Evolutionary conservation across 2,113 vertebrate genomes (phyloP), one percentile per base, ranked within the genome.

Genomic region (Phycodurus eques): DNA sequence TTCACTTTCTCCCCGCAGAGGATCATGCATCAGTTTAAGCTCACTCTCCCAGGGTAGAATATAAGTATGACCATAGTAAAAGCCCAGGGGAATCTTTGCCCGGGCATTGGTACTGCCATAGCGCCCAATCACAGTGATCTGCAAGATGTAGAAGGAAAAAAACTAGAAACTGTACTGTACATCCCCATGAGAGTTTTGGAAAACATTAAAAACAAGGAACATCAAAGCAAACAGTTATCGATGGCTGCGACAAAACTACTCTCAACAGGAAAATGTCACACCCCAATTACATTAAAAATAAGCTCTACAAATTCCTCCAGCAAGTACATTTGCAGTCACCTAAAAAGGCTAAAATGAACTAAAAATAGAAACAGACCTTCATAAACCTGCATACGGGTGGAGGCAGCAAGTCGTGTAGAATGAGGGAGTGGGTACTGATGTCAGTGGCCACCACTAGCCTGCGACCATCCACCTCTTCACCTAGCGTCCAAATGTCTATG

Each of bases 111-210:
- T 99, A 89, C 98, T 99, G 79, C 98, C 98, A 0, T 99, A 99
- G 56, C 96, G 96, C 47, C 98, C 98, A 76, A 99, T 99, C 67
- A 99, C 97, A 47, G 98, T 99, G 83, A 99, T 99, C 98, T 99
- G 72, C 76, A 68, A 73, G 33, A 56, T 12, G 17, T 2, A 13
- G 72, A 59, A 15, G 33, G 13, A 27, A 2, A 14, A 66, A 3
- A 68, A 27, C 8, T 19, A 19, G 0, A 9, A 20, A 27, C 27
- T 43, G 12, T 22, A 22, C 10, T 65, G 20, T 44, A 27, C n/a
- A 64, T 44, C 20, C 20, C 19, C 0, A n/a, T 8, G 13, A 60
- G 8, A 20, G 17, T 11, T 15, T 63, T 63, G 57, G 4, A 33
- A 15, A 35, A 60, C 4, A 0, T 2, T 12, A 3, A 14, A 65